Base-by-base conservation (phyloP, 2,888 invertebrate species). In the Andrena flavipes region DNA sequence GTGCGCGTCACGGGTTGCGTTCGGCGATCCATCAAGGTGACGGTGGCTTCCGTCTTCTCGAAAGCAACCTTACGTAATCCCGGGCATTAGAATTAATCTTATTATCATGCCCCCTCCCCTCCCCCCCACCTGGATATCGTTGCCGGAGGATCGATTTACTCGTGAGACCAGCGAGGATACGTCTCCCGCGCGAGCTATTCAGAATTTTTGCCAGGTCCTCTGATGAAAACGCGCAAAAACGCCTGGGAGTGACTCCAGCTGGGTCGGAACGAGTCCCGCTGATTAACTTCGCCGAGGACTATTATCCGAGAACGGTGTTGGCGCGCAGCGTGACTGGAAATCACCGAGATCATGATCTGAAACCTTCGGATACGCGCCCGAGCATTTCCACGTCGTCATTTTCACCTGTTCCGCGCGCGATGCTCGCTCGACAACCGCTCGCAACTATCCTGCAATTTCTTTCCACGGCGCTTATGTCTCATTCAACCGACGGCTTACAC, bases 281-380 rank as follows among this genome's bases (percentile, higher is more conserved):
- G 76, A 85, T 84, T 84, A 79, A 76, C 76, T 71, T 62, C 51
- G 71, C 51, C 26, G 51, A n/a, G 54, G 60, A 69, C 62, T 70
- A 63, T 70, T 70, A 81, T 69, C 35, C 26, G 35, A 68, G 54
- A 54, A 81, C 69, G 64, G 64, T 65, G 49, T 60, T 23, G 68
- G 65, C 54, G 62, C 56, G 56, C 23, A 42, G 33, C 71, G 51
- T 35, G 33, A 35, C 63, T 49, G 49, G 7, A 60, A 78, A 68
- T n/a, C 29, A 72, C 48, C 48, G 59, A 67, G 72, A 78, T 67
- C 67, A 67, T 71, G 76, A 80, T 63, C 70, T 51, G 59, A 65
- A 69, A 73, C 56, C 48, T 59, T 68, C 63, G 23, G 67, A 77
- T 75, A 59, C 48, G 20, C 49, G 51, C 56, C 71, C 48, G 26